Conservation (phyloP, 1,140 invertebrate genomes). For the Propsilocerus akamusi region DNA sequence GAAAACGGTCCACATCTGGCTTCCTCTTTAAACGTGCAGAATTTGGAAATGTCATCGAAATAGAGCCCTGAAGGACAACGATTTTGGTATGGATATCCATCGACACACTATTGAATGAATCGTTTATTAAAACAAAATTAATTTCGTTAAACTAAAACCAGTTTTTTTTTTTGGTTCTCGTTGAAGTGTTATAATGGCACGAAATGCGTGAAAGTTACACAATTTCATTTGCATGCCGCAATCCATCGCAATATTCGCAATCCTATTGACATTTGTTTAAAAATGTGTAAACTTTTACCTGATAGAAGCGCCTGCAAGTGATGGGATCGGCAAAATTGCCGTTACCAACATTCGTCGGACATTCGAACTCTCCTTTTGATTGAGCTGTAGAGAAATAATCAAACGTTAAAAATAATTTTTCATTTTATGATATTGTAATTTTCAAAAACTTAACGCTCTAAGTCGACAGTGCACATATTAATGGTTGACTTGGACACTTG, state of each 20-base stretch:
- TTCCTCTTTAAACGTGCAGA: conserved; percentile 79
- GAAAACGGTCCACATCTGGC: conserved; percentile 76
- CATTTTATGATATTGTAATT: no score
- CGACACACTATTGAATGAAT: conserved; percentile 66
- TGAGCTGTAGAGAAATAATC: not conserved
- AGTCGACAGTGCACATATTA: not conserved
- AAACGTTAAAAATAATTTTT: not conserved
- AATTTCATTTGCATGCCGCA: not conserved
- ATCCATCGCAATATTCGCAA: not conserved
- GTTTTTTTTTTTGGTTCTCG: no score
- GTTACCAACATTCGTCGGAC: conserved; percentile 57
- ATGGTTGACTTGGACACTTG: not conserved
- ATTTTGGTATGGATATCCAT: conserved; percentile 69
- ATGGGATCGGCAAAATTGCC: conserved; percentile 81
- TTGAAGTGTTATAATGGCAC: not conserved
- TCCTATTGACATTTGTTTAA: no score
- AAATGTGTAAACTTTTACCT: no score
- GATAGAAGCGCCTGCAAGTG: conserved; percentile 73
- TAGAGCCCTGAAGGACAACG: conserved; percentile 75
- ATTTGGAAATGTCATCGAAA: conserved; percentile 79
- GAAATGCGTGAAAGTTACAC: not conserved
- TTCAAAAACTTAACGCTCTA: no score
- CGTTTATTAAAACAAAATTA: conserved; percentile 2
- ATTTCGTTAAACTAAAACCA: not conserved
- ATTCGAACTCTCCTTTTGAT: conserved; percentile 37